These are phyloP conservation scores for Hypomecis punctinalis DNA, from an alignment of 2,888 invertebrate species.

Conservation along the genomic window DNA sequence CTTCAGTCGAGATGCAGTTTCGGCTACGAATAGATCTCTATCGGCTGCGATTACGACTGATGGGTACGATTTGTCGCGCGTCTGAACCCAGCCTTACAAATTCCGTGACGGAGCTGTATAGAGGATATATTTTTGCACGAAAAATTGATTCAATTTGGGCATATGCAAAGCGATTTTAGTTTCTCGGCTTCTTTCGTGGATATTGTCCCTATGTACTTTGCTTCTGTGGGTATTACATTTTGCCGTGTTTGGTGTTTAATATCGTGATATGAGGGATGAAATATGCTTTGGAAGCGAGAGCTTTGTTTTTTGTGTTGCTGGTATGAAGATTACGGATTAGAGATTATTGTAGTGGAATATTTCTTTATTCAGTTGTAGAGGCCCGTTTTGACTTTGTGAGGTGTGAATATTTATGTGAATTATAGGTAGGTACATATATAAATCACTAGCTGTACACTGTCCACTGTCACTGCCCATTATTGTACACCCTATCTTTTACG, in stretches of 20 bases:
- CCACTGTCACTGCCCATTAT: too few species aligned
- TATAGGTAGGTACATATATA: too few species aligned
- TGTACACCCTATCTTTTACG: too few species aligned
- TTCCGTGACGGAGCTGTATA: conserved; percentile 30
- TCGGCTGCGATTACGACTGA: conserved; percentile 50
- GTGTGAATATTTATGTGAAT: too few species aligned
- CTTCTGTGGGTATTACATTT: conserved; percentile 16
- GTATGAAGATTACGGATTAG: neutral
- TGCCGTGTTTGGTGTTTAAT: conserved; percentile 35
- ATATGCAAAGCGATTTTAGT: conserved; percentile 69
- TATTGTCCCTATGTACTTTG: conserved; percentile 41
- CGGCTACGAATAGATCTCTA: conserved; percentile 30
- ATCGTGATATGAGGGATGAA: conserved; percentile 33
- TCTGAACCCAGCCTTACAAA: conserved; percentile 49
- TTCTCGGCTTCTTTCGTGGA: conserved; percentile 33
- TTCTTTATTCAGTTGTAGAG: neutral
- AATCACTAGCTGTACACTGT: too few species aligned
- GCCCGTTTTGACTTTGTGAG: too few species aligned
- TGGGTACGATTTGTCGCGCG: conserved; percentile 55
- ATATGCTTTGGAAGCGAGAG: conserved; percentile 1
- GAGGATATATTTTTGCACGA: conserved; percentile 68
- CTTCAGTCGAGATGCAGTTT: conserved; percentile 25
- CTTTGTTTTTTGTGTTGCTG: neutral
- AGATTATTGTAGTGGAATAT: neutral
- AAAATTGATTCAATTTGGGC: conserved; percentile 77